Evolutionary conservation across 1,140 invertebrate genomes (phyloP).

Genomic region (Steinernema feltiae): DNA sequence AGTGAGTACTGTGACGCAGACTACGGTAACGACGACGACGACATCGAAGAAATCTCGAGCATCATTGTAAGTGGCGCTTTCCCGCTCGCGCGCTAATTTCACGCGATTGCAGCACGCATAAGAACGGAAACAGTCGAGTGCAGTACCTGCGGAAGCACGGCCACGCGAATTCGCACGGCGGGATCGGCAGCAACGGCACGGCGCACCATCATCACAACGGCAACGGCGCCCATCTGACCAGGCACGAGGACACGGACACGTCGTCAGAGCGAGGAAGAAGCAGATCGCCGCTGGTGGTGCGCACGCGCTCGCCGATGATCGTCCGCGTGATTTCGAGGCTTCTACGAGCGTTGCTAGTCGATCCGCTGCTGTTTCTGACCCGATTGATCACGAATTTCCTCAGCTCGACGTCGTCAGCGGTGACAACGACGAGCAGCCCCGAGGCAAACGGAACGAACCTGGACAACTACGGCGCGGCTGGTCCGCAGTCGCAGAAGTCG

Average conservation of each 20-base stretch:
- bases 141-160: background rate
- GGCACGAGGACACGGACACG: slow-evolving; percentile 6
- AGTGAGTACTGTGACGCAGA: background rate
- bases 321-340: background rate
- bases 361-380: background rate
- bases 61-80: background rate
- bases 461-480: background rate
- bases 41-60: background rate
- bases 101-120: background rate
- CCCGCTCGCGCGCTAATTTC: background rate
- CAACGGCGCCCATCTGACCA: background rate
- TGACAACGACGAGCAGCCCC: background rate
- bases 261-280: background rate
- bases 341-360: background rate
- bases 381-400: background rate
- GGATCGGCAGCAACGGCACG: background rate
- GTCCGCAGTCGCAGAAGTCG: background rate
- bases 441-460: background rate
- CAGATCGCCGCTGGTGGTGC: background rate
- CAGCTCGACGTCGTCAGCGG: background rate
- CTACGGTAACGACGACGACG: background rate
- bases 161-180: background rate
- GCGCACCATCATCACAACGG: background rate
- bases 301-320: background rate
- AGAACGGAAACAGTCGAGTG: background rate